A percentile compares a stretch with the other conserved stretches of the same genome.
These are phyloP conservation scores for Drosophila insularis DNA, from an alignment of 1,140 invertebrate genomes.

Conservation along the genomic window DNA sequence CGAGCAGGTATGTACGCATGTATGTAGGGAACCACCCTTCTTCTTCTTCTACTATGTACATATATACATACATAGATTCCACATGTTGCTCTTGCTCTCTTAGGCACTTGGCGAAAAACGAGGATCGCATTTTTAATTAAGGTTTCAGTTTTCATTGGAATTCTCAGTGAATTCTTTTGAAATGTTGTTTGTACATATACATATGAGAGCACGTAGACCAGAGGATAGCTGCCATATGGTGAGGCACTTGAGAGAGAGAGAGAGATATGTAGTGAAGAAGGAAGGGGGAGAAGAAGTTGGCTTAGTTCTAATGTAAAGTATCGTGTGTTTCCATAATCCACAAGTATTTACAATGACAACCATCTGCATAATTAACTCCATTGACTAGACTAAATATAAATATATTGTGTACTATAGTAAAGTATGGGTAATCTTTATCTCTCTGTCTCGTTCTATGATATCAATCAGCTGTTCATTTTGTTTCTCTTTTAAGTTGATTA, in stretches of 20 bases:
- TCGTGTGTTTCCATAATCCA: too few species aligned
- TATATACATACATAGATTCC: not conserved
- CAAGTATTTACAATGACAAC: too few species aligned
- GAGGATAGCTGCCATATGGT: constrained; percentile 28
- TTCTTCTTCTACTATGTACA: not conserved
- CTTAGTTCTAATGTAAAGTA: too few species aligned
- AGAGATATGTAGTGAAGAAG: too few species aligned
- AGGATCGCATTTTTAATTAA: constrained; percentile 18
- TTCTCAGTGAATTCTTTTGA: constrained; percentile 28
- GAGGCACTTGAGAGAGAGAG: not conserved
- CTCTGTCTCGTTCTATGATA: not conserved
- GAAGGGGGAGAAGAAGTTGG: too few species aligned
- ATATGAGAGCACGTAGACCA: constrained; percentile 22
- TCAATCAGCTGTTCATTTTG: constrained; percentile 3
- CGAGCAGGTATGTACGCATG: not conserved
- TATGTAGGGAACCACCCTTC: not conserved
- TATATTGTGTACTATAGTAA: not conserved
- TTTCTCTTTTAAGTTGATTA: constrained; percentile 1
- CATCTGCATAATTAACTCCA: too few species aligned
- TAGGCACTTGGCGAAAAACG: constrained; percentile 13
- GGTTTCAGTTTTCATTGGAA: constrained; percentile 31
- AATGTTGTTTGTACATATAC: constrained; percentile 10
- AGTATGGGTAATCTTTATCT: not conserved
- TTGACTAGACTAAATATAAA: not conserved
- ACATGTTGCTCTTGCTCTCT: constrained; percentile 33